These are phyloP conservation scores for Scaptomyza graminum DNA, from an alignment of 1,140 invertebrate species.

Conservation along the genomic window DNA sequence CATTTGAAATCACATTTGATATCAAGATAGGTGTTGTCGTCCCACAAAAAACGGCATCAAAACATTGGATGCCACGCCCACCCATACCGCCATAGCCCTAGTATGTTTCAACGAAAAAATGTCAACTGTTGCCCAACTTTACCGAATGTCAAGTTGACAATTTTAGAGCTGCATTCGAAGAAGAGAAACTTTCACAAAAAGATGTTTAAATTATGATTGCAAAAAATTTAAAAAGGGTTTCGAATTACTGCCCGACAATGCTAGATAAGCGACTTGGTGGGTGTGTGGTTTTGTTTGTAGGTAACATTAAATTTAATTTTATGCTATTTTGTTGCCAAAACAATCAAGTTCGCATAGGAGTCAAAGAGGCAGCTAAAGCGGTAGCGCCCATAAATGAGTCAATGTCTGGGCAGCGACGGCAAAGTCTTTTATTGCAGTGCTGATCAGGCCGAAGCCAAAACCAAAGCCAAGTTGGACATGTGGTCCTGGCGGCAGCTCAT, in stretches of 20 bases:
- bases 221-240: constrained; percentile 15
- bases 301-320: constrained; percentile 72
- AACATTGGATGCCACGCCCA: too few species aligned
- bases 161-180: background rate
- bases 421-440: constrained; percentile 11
- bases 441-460: constrained; percentile 34
- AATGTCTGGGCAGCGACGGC: constrained; percentile 51
- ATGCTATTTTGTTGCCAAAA: constrained; percentile 71
- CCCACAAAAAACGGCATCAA: too few species aligned
- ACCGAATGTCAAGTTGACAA: background rate
- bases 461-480: constrained; percentile 3
- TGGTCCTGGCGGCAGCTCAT: constrained; percentile 40
- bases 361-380: constrained; percentile 29
- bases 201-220: constrained; percentile 26
- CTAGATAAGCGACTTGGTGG: constrained; percentile 8
- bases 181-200: constrained; percentile 14
- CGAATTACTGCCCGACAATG: constrained; percentile 50
- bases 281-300: constrained; percentile 37
- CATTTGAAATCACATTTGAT: too few species aligned
- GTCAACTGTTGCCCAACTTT: background rate
- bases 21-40: too few species aligned
- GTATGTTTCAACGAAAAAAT: background rate
- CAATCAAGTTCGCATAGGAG: constrained; percentile 57
- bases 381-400: constrained; percentile 75
- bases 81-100: too few species aligned